phyloP scores from a whole-genome alignment of 2,113 vertebrate species.

The Phalacrocorax carbo region DNA sequence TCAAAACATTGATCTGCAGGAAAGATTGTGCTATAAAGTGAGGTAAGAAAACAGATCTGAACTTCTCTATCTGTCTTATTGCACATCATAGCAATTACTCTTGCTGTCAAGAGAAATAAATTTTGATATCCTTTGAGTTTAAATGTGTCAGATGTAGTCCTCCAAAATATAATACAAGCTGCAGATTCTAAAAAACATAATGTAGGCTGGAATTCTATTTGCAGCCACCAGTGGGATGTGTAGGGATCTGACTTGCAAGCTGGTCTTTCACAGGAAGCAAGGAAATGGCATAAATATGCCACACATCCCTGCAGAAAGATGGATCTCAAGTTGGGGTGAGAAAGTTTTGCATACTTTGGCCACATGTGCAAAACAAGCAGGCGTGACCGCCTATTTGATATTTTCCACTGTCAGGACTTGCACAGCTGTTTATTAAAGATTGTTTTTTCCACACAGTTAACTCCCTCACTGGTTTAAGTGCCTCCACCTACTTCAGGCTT shows the following conservation, averaged over 20 bases:
- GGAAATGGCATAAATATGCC: neutral
- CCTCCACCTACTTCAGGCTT: neutral
- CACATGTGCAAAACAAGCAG: neutral
- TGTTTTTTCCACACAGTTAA: neutral
- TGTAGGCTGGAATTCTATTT: neutral
- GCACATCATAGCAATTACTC: constrained; percentile 15
- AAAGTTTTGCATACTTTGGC: neutral
- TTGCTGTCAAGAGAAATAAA: constrained; percentile 25
- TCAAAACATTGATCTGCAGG: neutral
- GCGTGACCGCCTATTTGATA: rapidly evolving
- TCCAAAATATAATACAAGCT: neutral
- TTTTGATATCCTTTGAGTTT: neutral
- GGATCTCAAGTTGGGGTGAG: rapidly evolving
- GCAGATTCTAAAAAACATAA: neutral
- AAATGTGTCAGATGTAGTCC: neutral
- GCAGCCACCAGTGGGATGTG: neutral
- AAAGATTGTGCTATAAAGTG: neutral
- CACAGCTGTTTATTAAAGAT: neutral
- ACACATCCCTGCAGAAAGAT: neutral
- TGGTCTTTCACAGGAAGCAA: neutral
- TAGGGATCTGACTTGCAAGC: neutral
- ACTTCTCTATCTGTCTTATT: constrained; percentile 5
- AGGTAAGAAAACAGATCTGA: neutral
- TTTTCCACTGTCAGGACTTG: neutral
- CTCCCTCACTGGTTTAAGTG: neutral